A percentile compares a stretch with the other conserved stretches of the same genome.
phyloP scores from a whole-genome alignment of 2,113 vertebrate species.

The Psilopsiagon aymara region DNA sequence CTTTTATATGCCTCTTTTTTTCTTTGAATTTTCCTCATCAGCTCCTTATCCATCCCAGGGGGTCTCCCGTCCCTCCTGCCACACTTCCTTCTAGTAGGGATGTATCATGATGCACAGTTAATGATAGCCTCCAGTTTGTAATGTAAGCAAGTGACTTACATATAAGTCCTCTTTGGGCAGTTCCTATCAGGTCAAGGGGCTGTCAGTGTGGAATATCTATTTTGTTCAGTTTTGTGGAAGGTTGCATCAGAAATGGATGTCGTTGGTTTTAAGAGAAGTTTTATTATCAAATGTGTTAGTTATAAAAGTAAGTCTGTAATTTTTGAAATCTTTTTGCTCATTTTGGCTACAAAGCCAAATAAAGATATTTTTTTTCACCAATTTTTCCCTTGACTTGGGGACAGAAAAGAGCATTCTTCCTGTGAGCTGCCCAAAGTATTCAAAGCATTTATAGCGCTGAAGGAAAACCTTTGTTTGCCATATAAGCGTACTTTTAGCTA shows the following conservation, averaged over 20 bases:
- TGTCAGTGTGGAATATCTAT: not conserved
- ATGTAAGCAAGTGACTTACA: not conserved
- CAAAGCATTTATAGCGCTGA: not conserved
- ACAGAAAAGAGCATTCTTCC: not conserved
- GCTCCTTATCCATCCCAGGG: too few species aligned
- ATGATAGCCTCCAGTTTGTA: accelerated
- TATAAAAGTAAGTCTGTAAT: not conserved
- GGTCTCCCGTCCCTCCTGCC: too few species aligned
- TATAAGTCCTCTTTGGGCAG: not conserved
- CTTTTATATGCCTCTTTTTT: too few species aligned
- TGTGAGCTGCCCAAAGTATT: not conserved
- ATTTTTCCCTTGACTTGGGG: not conserved
- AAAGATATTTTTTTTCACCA: not conserved
- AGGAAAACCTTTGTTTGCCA: not conserved
- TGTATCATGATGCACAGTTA: not conserved
- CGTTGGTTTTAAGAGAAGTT: not conserved
- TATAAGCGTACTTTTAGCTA: not conserved
- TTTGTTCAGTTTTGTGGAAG: not conserved
- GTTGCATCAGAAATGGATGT: not conserved
- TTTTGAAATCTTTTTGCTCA: too few species aligned
- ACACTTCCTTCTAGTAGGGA: too few species aligned
- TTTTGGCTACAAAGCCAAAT: not conserved
- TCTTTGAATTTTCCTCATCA: too few species aligned
- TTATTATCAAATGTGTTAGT: not conserved
- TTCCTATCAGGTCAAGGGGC: not conserved